Evolutionary conservation across 2,888 invertebrate species (phyloP).

Genomic region (Xestia xanthographa): DNA sequence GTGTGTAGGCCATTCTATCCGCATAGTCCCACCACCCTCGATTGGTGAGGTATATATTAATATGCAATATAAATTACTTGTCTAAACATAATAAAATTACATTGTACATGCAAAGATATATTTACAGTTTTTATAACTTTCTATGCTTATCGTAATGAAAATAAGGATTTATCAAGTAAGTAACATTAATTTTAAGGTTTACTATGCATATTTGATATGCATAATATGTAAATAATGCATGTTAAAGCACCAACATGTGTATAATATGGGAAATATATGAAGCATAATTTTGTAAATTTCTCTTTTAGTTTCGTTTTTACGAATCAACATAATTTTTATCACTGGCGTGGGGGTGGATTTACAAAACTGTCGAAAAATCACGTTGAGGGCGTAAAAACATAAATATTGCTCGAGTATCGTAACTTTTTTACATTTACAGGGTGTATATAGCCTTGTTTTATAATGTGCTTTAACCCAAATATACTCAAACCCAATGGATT

Average conservation of each 20-base stretch:
- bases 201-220: slow-evolving; percentile 82
- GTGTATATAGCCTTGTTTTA: too few relatives aligned
- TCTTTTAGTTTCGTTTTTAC: slow-evolving; percentile 47
- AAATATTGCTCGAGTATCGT: too few relatives aligned
- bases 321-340: slow-evolving; percentile 57
- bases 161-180: slow-evolving; percentile 75
- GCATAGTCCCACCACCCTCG: slow-evolving; percentile 67
- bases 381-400: too few relatives aligned
- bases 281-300: slow-evolving; percentile 70
- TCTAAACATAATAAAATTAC: slow-evolving; percentile 73
- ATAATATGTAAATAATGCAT: slow-evolving; percentile 75
- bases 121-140: slow-evolving; percentile 79
- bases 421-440: too few relatives aligned
- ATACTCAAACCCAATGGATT: too few relatives aligned
- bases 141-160: slow-evolving; percentile 73
- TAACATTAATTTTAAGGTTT: slow-evolving; percentile 77
- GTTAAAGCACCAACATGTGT: slow-evolving; percentile 83
- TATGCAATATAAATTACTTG: slow-evolving; percentile 73
- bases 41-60: slow-evolving; percentile 73
- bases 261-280: slow-evolving; percentile 74
- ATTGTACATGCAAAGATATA: slow-evolving; percentile 81
- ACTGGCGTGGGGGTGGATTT: too few relatives aligned
- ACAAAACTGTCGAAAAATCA: too few relatives aligned
- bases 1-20: slow-evolving; percentile 75
- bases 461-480: too few relatives aligned